Percentiles rank a stretch among this genome's conserved stretches.
phyloP scores from a whole-genome alignment of 2,113 vertebrate genomes.

The Stercorarius parasiticus region DNA sequence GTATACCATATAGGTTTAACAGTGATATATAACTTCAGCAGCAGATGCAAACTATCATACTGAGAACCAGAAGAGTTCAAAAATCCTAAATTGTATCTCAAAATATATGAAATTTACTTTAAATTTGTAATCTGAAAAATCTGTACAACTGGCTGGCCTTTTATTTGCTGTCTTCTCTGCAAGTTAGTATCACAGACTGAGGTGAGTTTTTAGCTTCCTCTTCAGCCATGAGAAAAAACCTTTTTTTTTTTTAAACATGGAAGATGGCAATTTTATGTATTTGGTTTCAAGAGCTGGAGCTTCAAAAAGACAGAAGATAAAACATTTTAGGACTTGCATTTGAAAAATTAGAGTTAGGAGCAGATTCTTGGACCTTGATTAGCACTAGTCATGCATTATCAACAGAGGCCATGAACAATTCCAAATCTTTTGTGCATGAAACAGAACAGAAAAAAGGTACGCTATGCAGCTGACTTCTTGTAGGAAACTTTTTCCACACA shows the following conservation, averaged over 20 bases:
- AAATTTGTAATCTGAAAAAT: background rate
- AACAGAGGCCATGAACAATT: background rate
- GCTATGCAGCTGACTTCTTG: background rate
- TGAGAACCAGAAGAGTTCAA: background rate
- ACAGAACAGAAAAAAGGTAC: background rate
- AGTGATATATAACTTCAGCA: background rate
- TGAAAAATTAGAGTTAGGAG: background rate
- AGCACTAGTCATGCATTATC: background rate
- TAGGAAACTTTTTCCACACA: background rate
- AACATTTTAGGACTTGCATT: background rate
- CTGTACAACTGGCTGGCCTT: background rate
- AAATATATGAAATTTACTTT: background rate
- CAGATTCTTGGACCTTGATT: background rate
- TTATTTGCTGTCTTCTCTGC: background rate
- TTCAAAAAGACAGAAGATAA: background rate
- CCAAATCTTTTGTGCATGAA: background rate
- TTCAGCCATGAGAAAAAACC: background rate
- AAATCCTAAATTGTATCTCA: background rate
- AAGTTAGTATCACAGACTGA: background rate
- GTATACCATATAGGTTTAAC: background rate
- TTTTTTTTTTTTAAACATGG: background rate
- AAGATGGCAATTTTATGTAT: background rate
- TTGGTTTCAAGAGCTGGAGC: background rate
- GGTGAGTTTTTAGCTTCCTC: background rate
- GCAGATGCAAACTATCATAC: background rate